A percentile compares a stretch with the other conserved stretches of the same genome.
Evolutionary conservation across 2,113 vertebrate genomes (phyloP).

Genomic region (Semnornis frantzii): DNA sequence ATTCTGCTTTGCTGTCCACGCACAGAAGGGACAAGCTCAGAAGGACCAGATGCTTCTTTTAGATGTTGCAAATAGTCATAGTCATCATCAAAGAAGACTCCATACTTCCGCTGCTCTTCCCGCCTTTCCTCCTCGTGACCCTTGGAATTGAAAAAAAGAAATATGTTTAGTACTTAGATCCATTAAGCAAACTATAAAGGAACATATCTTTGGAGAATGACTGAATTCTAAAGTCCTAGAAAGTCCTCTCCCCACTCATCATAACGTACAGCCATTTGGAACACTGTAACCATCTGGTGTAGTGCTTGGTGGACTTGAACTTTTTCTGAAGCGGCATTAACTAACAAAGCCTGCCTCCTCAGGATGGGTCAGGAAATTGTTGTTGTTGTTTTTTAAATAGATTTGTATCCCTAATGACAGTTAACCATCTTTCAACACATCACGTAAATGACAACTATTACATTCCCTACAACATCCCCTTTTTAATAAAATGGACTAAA

Average conservation of each 20-base stretch:
- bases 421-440: neutral
- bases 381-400: neutral
- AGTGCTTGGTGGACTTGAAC: neutral
- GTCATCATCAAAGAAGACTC: slow-evolving; percentile 95
- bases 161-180: neutral
- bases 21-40: slow-evolving; percentile 82
- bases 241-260: neutral
- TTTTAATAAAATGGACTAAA: neutral
- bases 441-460: neutral
- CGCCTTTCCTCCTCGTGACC: slow-evolving; percentile 79
- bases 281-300: rapidly evolving
- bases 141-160: slow-evolving; percentile 41
- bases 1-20: neutral
- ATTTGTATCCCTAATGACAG: neutral
- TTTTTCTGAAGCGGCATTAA: neutral
- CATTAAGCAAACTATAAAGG: neutral
- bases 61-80: slow-evolving; percentile 98
- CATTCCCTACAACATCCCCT: neutral
- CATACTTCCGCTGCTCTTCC: slow-evolving; percentile 88
- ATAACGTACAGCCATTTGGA: neutral
- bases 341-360: neutral
- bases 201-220: neutral
- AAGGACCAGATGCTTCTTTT: slow-evolving; percentile 77
- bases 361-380: neutral
- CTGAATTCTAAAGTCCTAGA: neutral